Conservation (phyloP, 2,113 vertebrate species). For the Centropristis striata region DNA sequence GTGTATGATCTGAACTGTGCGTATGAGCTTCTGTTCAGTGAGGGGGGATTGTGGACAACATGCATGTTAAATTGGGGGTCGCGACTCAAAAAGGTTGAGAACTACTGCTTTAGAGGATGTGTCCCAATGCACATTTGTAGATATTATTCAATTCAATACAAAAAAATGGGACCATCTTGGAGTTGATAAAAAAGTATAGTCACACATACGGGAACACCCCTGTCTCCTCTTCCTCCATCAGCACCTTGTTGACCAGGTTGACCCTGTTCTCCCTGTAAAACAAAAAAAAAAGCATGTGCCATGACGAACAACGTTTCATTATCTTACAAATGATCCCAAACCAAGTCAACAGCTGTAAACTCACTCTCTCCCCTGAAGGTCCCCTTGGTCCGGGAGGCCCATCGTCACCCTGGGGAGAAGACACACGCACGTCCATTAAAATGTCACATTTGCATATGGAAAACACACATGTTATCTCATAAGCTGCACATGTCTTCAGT, state of each 20-base stretch:
- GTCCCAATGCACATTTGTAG: neutral
- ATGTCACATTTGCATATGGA: slow-evolving; percentile 34
- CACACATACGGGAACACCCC: slow-evolving; percentile 77
- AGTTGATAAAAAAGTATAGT: neutral
- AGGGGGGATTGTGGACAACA: no score
- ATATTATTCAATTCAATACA: neutral
- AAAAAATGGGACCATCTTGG: neutral
- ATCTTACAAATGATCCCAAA: neutral
- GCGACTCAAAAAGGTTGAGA: no score
- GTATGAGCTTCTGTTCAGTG: no score
- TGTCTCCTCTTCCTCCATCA: slow-evolving; percentile 81
- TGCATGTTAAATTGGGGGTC: no score
- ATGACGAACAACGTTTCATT: neutral
- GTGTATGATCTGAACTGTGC: no score
- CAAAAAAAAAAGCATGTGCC: neutral
- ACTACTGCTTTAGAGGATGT: no score
- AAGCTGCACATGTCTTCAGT: neutral
- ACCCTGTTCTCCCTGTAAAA: slow-evolving; percentile 82
- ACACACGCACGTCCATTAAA: neutral
- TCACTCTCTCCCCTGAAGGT: slow-evolving; percentile 84
- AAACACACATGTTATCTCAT: slow-evolving; percentile 13
- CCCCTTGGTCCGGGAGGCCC: slow-evolving; percentile 86
- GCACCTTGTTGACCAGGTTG: slow-evolving; percentile 75
- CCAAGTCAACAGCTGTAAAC: slow-evolving; percentile 24
- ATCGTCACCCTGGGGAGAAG: slow-evolving; percentile 78